Conservation (phyloP, 2,113 vertebrate genomes). For the Myotis yumanensis region DNA sequence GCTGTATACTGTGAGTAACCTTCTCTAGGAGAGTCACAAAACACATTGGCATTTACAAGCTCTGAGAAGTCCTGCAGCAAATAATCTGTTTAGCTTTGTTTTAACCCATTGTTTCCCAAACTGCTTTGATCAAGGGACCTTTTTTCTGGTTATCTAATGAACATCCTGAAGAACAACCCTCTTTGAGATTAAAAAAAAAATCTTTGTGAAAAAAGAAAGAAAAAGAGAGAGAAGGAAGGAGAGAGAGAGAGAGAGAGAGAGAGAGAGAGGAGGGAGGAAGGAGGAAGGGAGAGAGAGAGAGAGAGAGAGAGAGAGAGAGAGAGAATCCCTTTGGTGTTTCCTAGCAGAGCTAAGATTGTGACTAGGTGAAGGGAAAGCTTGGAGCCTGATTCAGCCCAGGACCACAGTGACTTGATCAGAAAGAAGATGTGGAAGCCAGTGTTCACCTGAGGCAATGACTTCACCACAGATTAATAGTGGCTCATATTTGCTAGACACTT, state of each 20-base stretch:
- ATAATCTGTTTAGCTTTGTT: neutral
- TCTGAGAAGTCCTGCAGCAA: constrained; percentile 7
- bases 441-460: neutral
- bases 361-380: neutral
- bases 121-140: neutral
- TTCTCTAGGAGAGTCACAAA: neutral
- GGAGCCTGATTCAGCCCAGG: neutral
- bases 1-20: neutral
- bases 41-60: neutral
- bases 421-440: neutral
- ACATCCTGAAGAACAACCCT: neutral
- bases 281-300: neutral
- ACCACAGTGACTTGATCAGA: neutral
- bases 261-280: neutral
- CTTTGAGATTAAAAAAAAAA: neutral
- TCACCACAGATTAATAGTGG: neutral
- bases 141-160: neutral
- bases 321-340: neutral
- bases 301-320: neutral
- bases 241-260: neutral
- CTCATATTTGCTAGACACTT: neutral
- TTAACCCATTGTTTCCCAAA: constrained; percentile 3
- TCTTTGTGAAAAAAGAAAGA: neutral
- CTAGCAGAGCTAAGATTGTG: neutral
- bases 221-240: neutral